These are phyloP conservation scores for Pavo muticus DNA, from an alignment of 2,113 vertebrate genomes.

Conservation along the genomic window DNA sequence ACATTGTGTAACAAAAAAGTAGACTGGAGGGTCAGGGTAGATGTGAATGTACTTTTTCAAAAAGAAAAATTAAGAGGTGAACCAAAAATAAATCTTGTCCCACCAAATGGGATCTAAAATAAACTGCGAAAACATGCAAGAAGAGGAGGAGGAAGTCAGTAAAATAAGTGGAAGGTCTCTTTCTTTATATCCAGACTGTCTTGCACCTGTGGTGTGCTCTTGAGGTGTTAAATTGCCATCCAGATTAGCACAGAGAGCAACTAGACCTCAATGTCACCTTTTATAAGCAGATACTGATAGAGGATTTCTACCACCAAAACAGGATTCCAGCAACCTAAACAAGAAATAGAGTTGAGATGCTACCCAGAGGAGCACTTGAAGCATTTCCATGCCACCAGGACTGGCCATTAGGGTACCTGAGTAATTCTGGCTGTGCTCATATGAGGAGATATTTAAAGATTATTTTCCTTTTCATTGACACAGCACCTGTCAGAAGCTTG, in stretches of 20 bases:
- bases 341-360: background rate
- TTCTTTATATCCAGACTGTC: background rate
- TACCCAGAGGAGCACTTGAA: background rate
- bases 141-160: background rate
- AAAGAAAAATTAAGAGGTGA: background rate
- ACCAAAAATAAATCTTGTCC: background rate
- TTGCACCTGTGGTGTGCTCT: background rate
- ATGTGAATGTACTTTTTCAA: background rate
- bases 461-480: background rate
- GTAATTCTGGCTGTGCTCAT: background rate
- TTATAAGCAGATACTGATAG: background rate
- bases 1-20: background rate
- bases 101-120: background rate
- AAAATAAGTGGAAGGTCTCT: background rate
- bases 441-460: background rate
- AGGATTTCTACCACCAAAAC: background rate
- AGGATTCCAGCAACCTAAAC: background rate
- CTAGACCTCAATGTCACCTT: background rate
- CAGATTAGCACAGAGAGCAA: background rate
- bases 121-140: background rate
- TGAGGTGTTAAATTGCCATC: background rate
- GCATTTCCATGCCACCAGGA: too few relatives aligned
- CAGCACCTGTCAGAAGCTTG: background rate
- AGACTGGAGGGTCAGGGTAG: background rate
- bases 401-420: background rate